Evolutionary conservation across 1,140 invertebrate species (phyloP).

Genomic region (Saccostrea echinata): DNA sequence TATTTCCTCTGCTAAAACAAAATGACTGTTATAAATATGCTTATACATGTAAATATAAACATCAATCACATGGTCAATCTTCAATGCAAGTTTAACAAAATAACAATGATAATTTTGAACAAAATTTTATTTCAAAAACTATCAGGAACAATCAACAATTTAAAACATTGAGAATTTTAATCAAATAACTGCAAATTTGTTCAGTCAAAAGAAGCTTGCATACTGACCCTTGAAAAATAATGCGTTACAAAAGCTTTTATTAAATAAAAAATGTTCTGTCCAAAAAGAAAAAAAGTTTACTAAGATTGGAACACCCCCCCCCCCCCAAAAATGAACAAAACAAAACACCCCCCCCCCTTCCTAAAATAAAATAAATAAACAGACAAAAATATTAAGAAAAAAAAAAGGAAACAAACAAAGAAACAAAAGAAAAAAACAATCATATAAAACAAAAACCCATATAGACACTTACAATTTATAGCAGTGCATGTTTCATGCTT

Average conservation of each 20-base stretch:
- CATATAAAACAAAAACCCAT: no score
- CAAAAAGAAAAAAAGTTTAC: not conserved
- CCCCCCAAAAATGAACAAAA: not conserved
- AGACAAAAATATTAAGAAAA: no score
- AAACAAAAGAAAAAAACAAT: no score
- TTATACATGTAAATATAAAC: no score
- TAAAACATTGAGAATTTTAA: not conserved
- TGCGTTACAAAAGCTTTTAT: not conserved
- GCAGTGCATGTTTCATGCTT: no score
- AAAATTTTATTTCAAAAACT: conserved; percentile 28
- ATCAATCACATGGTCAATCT: no score
- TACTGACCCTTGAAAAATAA: not conserved
- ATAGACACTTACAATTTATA: no score
- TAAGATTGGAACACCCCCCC: not conserved
- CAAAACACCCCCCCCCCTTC: not conserved
- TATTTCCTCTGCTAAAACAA: no score
- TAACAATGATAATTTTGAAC: not conserved
- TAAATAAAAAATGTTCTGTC: not conserved
- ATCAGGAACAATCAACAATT: not conserved
- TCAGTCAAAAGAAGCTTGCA: not conserved
- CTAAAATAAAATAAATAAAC: no score
- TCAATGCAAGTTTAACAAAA: not conserved
- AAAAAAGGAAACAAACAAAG: no score
- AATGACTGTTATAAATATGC: no score
- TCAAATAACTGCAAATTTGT: not conserved